A percentile compares a stretch with the other conserved stretches of the same genome.
phyloP scores from a whole-genome alignment of 2,888 invertebrate species.

The Epirrita christyi region DNA sequence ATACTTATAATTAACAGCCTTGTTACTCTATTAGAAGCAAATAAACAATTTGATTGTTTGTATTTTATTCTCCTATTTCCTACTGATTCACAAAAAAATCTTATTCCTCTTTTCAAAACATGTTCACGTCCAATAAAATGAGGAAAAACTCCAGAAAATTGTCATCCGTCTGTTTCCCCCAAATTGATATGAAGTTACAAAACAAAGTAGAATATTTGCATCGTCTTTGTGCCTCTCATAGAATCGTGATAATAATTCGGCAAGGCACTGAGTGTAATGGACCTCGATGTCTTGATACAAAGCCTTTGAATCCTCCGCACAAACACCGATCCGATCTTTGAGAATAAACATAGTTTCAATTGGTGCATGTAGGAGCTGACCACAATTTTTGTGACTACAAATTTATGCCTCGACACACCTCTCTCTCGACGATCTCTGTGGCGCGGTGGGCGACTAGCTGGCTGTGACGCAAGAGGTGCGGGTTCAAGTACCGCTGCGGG shows the following conservation, averaged over 20 bases:
- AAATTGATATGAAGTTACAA: slow-evolving; percentile 31
- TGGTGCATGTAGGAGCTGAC: too few relatives aligned
- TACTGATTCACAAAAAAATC: not conserved
- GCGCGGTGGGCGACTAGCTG: too few relatives aligned
- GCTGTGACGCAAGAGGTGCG: too few relatives aligned
- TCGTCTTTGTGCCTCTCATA: slow-evolving; percentile 36
- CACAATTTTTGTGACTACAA: too few relatives aligned
- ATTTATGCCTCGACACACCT: too few relatives aligned
- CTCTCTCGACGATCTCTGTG: too few relatives aligned
- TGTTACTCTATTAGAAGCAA: too few relatives aligned
- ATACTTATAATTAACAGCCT: too few relatives aligned
- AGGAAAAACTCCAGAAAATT: slow-evolving; percentile 18
- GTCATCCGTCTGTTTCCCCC: slow-evolving; percentile 18
- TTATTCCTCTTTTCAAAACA: slow-evolving; percentile 10
- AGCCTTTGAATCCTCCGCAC: not conserved
- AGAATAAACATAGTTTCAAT: not conserved
- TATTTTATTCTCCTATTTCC: not conserved
- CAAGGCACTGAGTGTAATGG: slow-evolving; percentile 47
- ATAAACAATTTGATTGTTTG: too few relatives aligned
- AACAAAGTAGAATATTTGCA: slow-evolving; percentile 40
- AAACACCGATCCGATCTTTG: not conserved
- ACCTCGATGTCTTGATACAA: slow-evolving; percentile 43
- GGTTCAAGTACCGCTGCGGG: too few relatives aligned
- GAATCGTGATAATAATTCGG: slow-evolving; percentile 43
- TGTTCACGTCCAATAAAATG: slow-evolving; percentile 20